These are phyloP conservation scores for Catajapyx aquilonaris DNA, from an alignment of 1,140 invertebrate species.

Conservation along the genomic window DNA sequence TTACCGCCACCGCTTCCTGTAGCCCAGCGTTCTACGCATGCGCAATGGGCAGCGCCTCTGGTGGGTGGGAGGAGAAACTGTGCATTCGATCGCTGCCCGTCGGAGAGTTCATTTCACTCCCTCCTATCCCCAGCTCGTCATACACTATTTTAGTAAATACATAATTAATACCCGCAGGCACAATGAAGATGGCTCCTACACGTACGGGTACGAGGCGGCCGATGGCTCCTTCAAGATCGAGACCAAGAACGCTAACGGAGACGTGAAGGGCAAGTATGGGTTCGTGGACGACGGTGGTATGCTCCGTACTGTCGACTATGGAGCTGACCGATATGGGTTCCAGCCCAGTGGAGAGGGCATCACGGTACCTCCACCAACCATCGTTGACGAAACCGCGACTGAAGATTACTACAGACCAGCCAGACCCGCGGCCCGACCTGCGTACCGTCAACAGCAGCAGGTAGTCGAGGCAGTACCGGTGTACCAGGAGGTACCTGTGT, in stretches of 20 bases:
- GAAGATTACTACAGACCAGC: constrained; percentile 3
- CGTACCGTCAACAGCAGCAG: neutral
- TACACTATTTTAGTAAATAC: too few species aligned
- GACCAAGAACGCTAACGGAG: constrained; percentile 50
- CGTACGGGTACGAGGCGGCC: constrained; percentile 63
- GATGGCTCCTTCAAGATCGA: constrained; percentile 72
- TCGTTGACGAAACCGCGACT: constrained; percentile 37
- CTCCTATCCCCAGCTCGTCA: too few species aligned
- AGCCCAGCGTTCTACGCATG: too few species aligned
- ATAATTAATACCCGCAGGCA: too few species aligned
- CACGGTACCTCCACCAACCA: constrained; percentile 53
- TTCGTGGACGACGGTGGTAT: constrained; percentile 64
- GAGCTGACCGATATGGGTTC: constrained; percentile 67
- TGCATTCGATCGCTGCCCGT: too few species aligned
- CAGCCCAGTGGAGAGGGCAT: constrained; percentile 67
- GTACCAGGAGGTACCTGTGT: too few species aligned
- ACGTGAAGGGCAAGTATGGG: constrained; percentile 66
- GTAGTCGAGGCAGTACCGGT: too few species aligned
- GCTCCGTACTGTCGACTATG: constrained; percentile 65
- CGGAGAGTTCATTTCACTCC: too few species aligned
- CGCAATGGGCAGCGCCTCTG: too few species aligned
- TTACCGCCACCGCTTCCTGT: too few species aligned
- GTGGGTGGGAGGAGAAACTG: too few species aligned
- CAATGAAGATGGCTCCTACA: constrained; percentile 69
- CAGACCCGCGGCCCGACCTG: too few species aligned